These are phyloP conservation scores for Diaphora mendica DNA, from an alignment of 2,888 invertebrate species.

Conservation along the genomic window DNA sequence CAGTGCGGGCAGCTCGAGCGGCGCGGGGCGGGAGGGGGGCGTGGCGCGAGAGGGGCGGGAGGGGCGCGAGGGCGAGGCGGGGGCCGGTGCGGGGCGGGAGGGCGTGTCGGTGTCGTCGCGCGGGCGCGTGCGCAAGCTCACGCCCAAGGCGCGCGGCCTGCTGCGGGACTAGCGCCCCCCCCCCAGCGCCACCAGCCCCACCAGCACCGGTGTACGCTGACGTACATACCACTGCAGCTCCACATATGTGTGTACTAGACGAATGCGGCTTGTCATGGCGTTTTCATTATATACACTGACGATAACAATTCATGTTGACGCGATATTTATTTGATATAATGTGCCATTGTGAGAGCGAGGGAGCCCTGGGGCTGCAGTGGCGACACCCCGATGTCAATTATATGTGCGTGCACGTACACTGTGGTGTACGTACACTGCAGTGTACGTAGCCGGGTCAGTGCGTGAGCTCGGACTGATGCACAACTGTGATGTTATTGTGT, in stretches of 20 bases:
- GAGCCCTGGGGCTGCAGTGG: not conserved
- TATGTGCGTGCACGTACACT: not conserved
- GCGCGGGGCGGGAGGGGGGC: not conserved
- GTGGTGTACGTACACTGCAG: not conserved
- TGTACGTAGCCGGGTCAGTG: not conserved
- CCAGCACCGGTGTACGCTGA: too few species aligned
- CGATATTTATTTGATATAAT: not conserved
- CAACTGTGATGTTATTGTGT: slow-evolving; percentile 8
- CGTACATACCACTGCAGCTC: too few species aligned
- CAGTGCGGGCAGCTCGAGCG: not conserved
- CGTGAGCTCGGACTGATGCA: not conserved
- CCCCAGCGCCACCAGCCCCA: not conserved
- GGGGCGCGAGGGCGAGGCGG: slow-evolving; percentile 22
- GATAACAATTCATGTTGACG: not conserved
- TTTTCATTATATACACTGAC: not conserved
- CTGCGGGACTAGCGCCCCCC: slow-evolving; percentile 70
- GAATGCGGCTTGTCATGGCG: too few species aligned
- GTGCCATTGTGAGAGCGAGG: not conserved
- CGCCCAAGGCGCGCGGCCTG: slow-evolving; percentile 91
- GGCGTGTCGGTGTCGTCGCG: slow-evolving; percentile 88
- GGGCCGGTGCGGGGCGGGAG: slow-evolving; percentile 4
- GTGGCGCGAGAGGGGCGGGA: slow-evolving; percentile 8
- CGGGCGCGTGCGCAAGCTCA: slow-evolving; percentile 93
- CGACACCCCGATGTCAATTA: not conserved
- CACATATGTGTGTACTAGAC: too few species aligned